Evolutionary conservation across 2,888 invertebrate species (phyloP), one percentile per base, ranked within the genome.

Genomic region (Eremobia ochroleuca): DNA sequence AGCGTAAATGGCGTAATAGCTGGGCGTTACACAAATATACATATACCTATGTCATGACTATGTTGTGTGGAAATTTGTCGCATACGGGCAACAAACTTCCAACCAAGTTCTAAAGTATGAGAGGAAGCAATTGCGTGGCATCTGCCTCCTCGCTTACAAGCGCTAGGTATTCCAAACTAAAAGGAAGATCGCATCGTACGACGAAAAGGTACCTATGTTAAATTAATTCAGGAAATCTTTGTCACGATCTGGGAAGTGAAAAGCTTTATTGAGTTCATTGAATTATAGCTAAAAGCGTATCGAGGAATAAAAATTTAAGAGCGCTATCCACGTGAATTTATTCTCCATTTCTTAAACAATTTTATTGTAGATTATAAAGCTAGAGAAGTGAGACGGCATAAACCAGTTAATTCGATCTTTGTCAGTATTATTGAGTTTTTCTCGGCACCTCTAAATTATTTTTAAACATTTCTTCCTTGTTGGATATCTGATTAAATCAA

Each of bases 41-140:
- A 34, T 40, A 11, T 40, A 40, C 40, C 2, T 43, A n/a, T n/a
- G 18, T 25, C 21, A 43, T 28, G 8, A 52, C 25, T 58, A 6
- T 43, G 46, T 25, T 73, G 8, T 52, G 25, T 40, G 34, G 34
- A 3, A 46, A 79, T 71, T 71, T 71, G 31, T 59, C 55, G 31
- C 55, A 34, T 25, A 76, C 18, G 18, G 15, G 28, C 66, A 34
- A 76, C 52, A 28, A 68, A 79, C n/a, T 46, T 49, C 13, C 28
- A 79, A 79, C 13, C 28, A 79, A 79, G 73, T 73, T 67, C 37
- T 28, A 31, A 80, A 80, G 64, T 55, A 13, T 15, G 25, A 66
- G 37, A 49, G 83, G 59, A 83, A 80, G 37, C 46, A 82, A 83
- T 78, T 25, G 46, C 70, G 46, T 37, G 28, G 79, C 71, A 64